Percentiles rank a stretch among this genome's conserved stretches.
Conservation (phyloP, 1,140 invertebrate genomes). For the Babylonia areolata region DNA sequence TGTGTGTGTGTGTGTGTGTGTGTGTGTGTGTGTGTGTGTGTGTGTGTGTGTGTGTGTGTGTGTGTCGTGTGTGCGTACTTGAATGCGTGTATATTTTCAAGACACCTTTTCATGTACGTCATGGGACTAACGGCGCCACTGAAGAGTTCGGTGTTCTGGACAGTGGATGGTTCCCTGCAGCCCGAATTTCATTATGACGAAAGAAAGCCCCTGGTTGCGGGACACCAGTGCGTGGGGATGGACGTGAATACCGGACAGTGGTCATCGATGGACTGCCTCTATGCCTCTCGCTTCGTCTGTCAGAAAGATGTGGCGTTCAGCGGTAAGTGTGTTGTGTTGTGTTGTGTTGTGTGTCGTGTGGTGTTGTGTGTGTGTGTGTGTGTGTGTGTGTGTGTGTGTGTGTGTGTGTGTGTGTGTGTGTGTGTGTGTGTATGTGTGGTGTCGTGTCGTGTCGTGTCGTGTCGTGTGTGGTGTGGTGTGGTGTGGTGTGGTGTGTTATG, state of each 20-base stretch:
- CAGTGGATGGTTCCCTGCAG: background rate
- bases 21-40: too few species aligned
- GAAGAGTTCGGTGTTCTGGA: background rate
- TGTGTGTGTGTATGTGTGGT: background rate
- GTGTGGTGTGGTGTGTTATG: background rate
- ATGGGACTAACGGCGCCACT: background rate
- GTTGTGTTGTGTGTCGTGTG: background rate
- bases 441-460: too few species aligned
- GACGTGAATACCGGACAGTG: background rate
- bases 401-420: background rate
- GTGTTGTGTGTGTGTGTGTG: background rate
- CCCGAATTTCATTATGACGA: background rate
- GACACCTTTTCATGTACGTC: background rate
- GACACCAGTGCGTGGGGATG: background rate
- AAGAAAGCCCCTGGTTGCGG: background rate
- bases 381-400: background rate
- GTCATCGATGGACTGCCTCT: background rate
- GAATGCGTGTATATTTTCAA: too few species aligned
- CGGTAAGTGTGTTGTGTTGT: background rate
- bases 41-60: too few species aligned
- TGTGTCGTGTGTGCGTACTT: too few species aligned
- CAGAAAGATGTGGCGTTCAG: background rate
- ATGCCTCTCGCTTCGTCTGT: background rate
- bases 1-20: too few species aligned
- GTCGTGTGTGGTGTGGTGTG: too few species aligned